Percentiles rank a stretch among this genome's conserved stretches.
These are phyloP conservation scores for Schizothorax lantsangensis DNA, from an alignment of 2,797 vertebrate species.

Conservation along the genomic window DNA sequence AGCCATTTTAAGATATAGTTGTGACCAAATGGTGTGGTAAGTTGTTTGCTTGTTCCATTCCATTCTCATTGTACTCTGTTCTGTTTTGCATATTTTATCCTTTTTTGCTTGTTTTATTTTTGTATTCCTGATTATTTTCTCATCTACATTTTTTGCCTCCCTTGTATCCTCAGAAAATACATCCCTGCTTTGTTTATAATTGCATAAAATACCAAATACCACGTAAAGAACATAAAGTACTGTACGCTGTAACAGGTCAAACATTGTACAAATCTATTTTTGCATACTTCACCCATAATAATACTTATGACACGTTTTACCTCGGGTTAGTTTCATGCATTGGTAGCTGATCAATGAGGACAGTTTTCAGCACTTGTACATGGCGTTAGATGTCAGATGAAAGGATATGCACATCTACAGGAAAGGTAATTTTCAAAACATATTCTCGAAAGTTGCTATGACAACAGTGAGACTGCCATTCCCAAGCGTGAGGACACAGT, in stretches of 20 bases:
- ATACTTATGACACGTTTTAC: not conserved
- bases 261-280: not conserved
- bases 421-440: constrained; percentile 54
- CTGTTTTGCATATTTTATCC: not conserved
- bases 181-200: not conserved
- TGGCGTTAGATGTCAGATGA: constrained; percentile 47
- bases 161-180: not conserved
- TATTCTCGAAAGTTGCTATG: constrained; percentile 62
- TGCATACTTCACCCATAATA: not conserved
- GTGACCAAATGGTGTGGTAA: not conserved
- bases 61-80: not conserved
- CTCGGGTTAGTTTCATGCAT: not conserved
- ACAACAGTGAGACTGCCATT: constrained; percentile 59
- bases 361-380: constrained; percentile 7
- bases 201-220: not conserved
- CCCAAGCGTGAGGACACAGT: constrained; percentile 34
- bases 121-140: not conserved
- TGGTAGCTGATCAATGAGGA: constrained; percentile 5
- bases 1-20: not conserved
- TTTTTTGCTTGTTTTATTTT: not conserved
- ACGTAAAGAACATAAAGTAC: not conserved
- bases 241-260: not conserved
- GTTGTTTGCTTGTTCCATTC: not conserved
- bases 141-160: not conserved
- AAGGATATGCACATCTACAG: constrained; percentile 43